Base-by-base conservation (phyloP, 1,140 invertebrate species). In the Dendroctonus ponderosae region DNA sequence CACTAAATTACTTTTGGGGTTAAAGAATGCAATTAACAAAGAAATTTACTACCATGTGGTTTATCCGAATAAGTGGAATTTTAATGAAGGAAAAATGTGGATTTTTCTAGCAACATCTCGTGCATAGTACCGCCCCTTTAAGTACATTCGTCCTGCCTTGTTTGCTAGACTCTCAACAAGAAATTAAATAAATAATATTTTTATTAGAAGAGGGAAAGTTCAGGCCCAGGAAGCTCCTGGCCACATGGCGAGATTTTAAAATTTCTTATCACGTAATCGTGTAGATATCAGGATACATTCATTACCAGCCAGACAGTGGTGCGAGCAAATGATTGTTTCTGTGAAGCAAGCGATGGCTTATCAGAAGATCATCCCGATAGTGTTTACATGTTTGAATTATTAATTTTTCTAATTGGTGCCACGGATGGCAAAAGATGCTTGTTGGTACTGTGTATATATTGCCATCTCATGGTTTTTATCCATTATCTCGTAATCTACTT, bases 111-210 rank as follows among this genome's bases (percentile, higher is more conserved):
- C 26, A 26, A 26, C 26, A 52, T 52, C 3, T 52, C 11, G 11
- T 52, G 15, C 15, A 15, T 52, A 15, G 50, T 52, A 52, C 50
- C 50, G 14, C 14, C 15, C 56, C 39, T 5, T 14, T 37, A 11
- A 4, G 15, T 41, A 9, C 44, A 39, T 38, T 41, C 6, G 37
- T 11, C 12, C 15, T 51, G 14, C 41, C 26, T 26, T 61, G n/a
- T 44, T 59, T 46, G 7, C 43, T 50, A 37, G 38, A 50, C 15
- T n/a, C 7, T 15, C 48, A 51, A 39, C 12, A 61, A 15, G 7
- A 14, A 39, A 61, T 61, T 38, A 61, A 48, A 61, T 48, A 61
- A 61, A 61, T 50, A 61, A 61, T 61, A 61, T 40, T 61, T 61
- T 61, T 61, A 61, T 61, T 48, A 50, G 44, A 50, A 58, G 42